phyloP scores from a whole-genome alignment of 2,888 invertebrate species.

The Orchestes rusci region DNA sequence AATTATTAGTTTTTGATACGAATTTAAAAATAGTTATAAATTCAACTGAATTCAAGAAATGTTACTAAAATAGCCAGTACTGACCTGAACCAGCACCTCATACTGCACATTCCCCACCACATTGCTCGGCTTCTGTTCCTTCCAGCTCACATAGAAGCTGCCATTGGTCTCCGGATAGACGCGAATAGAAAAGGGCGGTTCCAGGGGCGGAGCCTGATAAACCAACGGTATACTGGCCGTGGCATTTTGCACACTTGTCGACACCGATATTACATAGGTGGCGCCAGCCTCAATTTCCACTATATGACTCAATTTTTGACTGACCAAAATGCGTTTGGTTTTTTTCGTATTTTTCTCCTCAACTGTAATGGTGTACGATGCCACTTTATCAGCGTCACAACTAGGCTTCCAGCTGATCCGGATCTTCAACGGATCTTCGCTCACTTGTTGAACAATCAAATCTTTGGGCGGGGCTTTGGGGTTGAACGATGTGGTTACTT shows the following conservation, averaged over 20 bases:
- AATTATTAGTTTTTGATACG: no score
- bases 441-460: constrained; percentile 46
- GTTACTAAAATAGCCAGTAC: no score
- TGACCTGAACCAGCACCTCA: no score
- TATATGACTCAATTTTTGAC: constrained; percentile 35
- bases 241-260: constrained; percentile 45
- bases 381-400: constrained; percentile 53
- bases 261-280: constrained; percentile 48
- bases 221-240: constrained; percentile 46
- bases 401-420: constrained; percentile 65
- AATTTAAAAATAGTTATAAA: no score
- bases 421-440: constrained; percentile 45
- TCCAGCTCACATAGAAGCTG: constrained; percentile 61
- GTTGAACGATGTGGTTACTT: constrained; percentile 43
- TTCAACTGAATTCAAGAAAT: no score
- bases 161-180: constrained; percentile 55
- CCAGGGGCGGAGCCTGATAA: constrained; percentile 48
- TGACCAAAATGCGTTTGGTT: constrained; percentile 33
- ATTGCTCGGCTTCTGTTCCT: constrained; percentile 31
- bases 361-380: no score
- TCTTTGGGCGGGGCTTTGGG: constrained; percentile 63
- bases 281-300: constrained; percentile 48
- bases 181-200: constrained; percentile 57
- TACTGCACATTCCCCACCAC: no score
- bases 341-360: constrained; percentile 46